phyloP scores from a whole-genome alignment of 2,888 invertebrate genomes.

The Megastigmus dorsalis region DNA sequence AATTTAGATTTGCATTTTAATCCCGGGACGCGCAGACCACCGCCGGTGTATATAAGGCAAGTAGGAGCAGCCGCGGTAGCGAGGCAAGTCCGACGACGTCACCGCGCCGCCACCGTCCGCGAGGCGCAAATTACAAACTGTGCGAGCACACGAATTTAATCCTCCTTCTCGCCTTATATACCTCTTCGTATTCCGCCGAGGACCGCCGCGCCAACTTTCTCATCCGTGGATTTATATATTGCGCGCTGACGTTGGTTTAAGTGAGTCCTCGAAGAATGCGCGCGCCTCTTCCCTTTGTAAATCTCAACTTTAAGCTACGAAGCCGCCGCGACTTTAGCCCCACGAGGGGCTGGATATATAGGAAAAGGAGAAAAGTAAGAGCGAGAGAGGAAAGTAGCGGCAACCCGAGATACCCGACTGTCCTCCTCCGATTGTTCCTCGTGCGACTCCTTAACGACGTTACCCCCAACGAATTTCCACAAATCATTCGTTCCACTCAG shows the following conservation, averaged over 20 bases:
- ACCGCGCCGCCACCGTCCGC: no score
- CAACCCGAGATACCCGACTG: background rate
- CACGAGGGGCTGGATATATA: no score
- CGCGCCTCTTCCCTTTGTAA: constrained; percentile 27
- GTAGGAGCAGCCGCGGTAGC: background rate
- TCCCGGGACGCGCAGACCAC: no score
- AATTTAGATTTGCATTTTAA: constrained; percentile 71
- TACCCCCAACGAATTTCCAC: constrained; percentile 24
- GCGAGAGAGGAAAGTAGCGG: no score
- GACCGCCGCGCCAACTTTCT: constrained; percentile 57
- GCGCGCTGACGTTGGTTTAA: constrained; percentile 63
- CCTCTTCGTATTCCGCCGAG: constrained; percentile 20
- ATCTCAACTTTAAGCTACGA: constrained; percentile 39
- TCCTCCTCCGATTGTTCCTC: background rate
- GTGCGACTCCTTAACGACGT: constrained; percentile 1
- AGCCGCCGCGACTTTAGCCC: no score
- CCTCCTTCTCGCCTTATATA: constrained; percentile 54
- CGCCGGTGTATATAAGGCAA: no score
- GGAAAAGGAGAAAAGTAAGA: no score
- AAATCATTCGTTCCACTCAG: constrained; percentile 17
- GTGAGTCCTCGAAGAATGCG: constrained; percentile 56
- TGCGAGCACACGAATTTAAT: constrained; percentile 64
- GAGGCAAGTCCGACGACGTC: background rate
- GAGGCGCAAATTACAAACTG: constrained; percentile 67
- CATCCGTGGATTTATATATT: constrained; percentile 63